A percentile compares a stretch with the other conserved stretches of the same genome.
These are phyloP conservation scores for Platypus cylindrus DNA, from an alignment of 2,888 invertebrate species.

Conservation along the genomic window DNA sequence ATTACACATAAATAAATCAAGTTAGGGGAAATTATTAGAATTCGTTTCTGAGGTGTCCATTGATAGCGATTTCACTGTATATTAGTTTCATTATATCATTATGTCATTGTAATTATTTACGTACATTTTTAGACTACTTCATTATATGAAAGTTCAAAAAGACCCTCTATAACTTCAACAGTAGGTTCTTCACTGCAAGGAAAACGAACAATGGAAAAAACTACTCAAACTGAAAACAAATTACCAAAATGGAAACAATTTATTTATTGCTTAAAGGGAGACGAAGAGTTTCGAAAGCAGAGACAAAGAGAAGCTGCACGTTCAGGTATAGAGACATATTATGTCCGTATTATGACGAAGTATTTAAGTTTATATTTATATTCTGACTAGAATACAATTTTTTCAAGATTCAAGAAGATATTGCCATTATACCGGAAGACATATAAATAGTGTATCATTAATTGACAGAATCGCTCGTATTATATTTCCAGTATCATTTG, in stretches of 20 bases:
- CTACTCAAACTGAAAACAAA: constrained; percentile 67
- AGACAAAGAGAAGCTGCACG: constrained; percentile 60
- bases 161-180: constrained; percentile 23
- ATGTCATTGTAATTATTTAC: no score
- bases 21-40: no score
- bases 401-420: constrained; percentile 33
- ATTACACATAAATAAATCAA: no score
- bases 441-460: constrained; percentile 76
- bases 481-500: constrained; percentile 76
- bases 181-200: constrained; percentile 29
- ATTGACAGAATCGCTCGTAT: constrained; percentile 73
- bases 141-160: constrained; percentile 31
- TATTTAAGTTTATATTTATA: constrained; percentile 5
- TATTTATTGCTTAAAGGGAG: constrained; percentile 66
- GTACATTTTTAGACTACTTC: constrained; percentile 32
- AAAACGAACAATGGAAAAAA: constrained; percentile 62
- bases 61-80: neutral
- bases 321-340: constrained; percentile 12
- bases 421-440: constrained; percentile 37
- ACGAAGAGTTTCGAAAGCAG: constrained; percentile 60
- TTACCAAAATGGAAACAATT: constrained; percentile 70
- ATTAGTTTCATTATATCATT: no score
- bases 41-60: neutral
- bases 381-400: constrained; percentile 1
- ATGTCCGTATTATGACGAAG: neutral